These are phyloP conservation scores for Metacarcinus magister DNA, from an alignment of 2,888 invertebrate genomes.

Conservation along the genomic window DNA sequence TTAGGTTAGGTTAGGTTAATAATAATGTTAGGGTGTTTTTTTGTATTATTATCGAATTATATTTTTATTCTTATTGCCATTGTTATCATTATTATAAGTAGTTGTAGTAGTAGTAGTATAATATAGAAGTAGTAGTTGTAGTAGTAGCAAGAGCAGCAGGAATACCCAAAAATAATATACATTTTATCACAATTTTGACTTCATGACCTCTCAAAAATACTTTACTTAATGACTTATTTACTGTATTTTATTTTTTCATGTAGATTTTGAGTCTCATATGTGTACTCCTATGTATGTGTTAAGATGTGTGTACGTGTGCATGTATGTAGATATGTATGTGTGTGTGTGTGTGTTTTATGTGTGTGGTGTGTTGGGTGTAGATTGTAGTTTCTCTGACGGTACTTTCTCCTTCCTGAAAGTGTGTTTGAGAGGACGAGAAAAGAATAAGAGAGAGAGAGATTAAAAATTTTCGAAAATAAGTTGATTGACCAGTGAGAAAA, in stretches of 20 bases:
- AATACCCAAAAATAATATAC: background rate
- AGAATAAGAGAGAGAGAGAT: background rate
- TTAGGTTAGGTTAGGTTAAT: too few relatives aligned
- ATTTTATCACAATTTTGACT: background rate
- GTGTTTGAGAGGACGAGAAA: background rate
- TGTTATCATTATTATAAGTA: too few relatives aligned
- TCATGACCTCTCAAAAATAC: background rate
- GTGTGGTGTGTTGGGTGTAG: background rate
- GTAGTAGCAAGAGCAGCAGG: background rate
- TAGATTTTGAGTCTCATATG: background rate
- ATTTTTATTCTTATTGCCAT: too few relatives aligned
- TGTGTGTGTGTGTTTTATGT: background rate
- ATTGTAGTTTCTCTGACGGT: background rate
- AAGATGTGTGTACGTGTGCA: background rate
- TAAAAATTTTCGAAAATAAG: background rate
- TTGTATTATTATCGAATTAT: too few relatives aligned
- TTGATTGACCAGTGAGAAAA: background rate
- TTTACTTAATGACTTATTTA: background rate
- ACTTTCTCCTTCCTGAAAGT: background rate
- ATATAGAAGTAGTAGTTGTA: slow-evolving; percentile 17
- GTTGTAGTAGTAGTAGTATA: background rate
- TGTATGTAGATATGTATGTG: background rate
- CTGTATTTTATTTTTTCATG: background rate
- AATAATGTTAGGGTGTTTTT: too few relatives aligned
- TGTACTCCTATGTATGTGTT: background rate